These are phyloP conservation scores for Lasioglossum leucozonium DNA, from an alignment of 2,888 invertebrate genomes.

Conservation along the genomic window DNA sequence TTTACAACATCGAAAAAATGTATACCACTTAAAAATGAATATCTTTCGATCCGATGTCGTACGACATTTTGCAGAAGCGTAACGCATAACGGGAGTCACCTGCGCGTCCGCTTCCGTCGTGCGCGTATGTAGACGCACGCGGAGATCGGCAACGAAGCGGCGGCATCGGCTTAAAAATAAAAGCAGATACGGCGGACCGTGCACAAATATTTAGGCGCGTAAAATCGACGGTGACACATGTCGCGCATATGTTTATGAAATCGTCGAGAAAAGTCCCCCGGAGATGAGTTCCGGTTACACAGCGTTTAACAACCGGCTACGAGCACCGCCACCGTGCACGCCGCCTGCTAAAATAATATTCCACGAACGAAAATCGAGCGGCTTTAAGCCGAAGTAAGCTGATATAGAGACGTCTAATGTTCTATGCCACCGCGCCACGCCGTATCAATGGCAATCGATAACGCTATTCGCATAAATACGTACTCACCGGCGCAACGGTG, in stretches of 20 bases:
- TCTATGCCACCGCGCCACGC: neutral
- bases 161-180: conserved; percentile 4
- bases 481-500: neutral
- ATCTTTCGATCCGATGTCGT: neutral
- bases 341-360: conserved; percentile 18
- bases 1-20: too few species aligned
- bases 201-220: conserved; percentile 22
- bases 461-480: conserved; percentile 29
- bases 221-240: conserved; percentile 42
- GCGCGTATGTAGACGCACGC: neutral
- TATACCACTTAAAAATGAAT: too few species aligned
- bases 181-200: neutral
- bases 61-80: neutral
- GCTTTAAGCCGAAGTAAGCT: conserved; percentile 28
- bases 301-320: neutral
- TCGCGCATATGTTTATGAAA: conserved; percentile 48
- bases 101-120: neutral
- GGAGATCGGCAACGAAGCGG: neutral
- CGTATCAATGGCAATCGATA: conserved; percentile 26
- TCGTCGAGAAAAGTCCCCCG: conserved; percentile 12
- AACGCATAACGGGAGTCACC: neutral
- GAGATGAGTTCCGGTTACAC: conserved; percentile 4
- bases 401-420: conserved; percentile 20
- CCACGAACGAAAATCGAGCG: conserved; percentile 25
- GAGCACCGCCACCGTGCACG: neutral